Conservation (phyloP, 1,140 invertebrate species). For the Hycleus phaleratus region DNA sequence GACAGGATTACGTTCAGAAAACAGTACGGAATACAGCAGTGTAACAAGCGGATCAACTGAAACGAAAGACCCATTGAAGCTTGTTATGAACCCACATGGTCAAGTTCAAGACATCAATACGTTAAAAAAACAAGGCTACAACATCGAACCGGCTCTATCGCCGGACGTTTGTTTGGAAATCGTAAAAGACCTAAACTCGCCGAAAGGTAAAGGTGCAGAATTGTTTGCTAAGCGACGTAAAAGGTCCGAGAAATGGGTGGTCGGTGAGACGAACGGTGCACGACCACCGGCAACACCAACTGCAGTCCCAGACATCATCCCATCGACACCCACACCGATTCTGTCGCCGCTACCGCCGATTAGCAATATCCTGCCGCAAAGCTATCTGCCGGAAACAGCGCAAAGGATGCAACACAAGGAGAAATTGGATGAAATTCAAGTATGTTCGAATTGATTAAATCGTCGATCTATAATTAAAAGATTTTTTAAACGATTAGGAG, state of each 20-base stretch:
- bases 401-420: conserved; percentile 45
- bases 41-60: conserved; percentile 25
- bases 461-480: no score
- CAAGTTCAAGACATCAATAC: conserved; percentile 61
- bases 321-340: conserved; percentile 37
- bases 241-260: conserved; percentile 79
- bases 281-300: conserved; percentile 13
- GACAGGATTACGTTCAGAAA: conserved; percentile 25
- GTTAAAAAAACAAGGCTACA: conserved; percentile 50
- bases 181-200: conserved; percentile 67
- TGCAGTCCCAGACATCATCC: conserved; percentile 36
- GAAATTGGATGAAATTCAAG: conserved; percentile 50
- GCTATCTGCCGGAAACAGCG: conserved; percentile 41
- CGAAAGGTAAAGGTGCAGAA: conserved; percentile 73
- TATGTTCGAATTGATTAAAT: conserved; percentile 23
- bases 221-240: conserved; percentile 81
- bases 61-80: conserved; percentile 58
- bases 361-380: conserved; percentile 36
- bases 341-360: conserved; percentile 36
- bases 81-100: conserved; percentile 72
- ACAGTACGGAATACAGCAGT: conserved; percentile 13
- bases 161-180: conserved; percentile 66
- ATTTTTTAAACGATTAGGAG: conserved; percentile 40
- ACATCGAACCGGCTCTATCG: conserved; percentile 55
- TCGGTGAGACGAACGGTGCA: conserved; percentile 59